Conservation (phyloP, 2,888 invertebrate genomes). For the Phaonia tiefii region DNA sequence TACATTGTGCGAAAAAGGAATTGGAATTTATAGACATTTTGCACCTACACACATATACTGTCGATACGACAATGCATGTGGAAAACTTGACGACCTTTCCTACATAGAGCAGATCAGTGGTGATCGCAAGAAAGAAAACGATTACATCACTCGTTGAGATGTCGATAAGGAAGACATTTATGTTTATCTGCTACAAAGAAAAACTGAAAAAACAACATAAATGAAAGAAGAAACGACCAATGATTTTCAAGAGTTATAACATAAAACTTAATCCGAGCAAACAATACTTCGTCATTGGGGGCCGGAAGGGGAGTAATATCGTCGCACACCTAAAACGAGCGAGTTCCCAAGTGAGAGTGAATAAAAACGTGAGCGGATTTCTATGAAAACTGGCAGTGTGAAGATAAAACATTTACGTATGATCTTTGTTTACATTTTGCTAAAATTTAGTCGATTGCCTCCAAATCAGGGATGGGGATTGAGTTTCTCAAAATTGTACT, state of each 20-base stretch:
- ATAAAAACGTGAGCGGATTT: not conserved
- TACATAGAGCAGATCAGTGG: not conserved
- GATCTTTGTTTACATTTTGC: not conserved
- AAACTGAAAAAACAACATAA: not conserved
- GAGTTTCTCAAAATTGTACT: too few species aligned
- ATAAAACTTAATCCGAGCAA: not conserved
- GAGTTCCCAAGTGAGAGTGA: not conserved
- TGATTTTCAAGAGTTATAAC: slow-evolving; percentile 11
- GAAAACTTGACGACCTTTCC: too few species aligned
- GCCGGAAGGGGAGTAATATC: not conserved
- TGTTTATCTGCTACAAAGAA: not conserved
- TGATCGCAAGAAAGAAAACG: not conserved
- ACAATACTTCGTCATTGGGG: not conserved
- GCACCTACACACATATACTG: too few species aligned
- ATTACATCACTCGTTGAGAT: slow-evolving; percentile 10
- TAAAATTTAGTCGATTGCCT: not conserved
- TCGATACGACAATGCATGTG: too few species aligned
- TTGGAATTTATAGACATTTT: too few species aligned
- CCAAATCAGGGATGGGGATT: too few species aligned
- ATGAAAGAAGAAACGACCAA: slow-evolving; percentile 13
- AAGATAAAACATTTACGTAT: not conserved
- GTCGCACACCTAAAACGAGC: not conserved
- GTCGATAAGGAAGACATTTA: not conserved
- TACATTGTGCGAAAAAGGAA: too few species aligned
- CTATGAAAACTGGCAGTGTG: not conserved